Evolutionary conservation across 2,113 vertebrate species (phyloP).

Genomic region (Baryphthengus martii): DNA sequence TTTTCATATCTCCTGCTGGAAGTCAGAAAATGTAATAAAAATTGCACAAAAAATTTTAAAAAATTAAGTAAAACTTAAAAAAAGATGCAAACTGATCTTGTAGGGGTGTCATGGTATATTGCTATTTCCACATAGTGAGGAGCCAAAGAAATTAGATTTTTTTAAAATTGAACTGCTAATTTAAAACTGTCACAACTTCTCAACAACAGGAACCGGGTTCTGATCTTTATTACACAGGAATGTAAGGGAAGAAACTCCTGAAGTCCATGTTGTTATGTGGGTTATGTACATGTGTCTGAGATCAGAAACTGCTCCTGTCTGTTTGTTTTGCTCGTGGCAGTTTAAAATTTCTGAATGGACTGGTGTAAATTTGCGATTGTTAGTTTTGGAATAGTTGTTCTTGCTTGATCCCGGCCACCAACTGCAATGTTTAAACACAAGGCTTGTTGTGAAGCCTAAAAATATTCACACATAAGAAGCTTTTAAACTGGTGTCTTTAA

Average conservation of each 20-base stretch:
- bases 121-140: slow-evolving; percentile 79
- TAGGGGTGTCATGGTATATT: slow-evolving; percentile 77
- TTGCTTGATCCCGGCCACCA: slow-evolving; percentile 72
- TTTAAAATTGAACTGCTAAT: slow-evolving; percentile 61
- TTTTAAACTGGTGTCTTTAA: slow-evolving; percentile 81
- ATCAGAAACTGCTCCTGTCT: slow-evolving; percentile 21
- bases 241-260: not conserved
- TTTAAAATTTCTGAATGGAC: slow-evolving; percentile 57
- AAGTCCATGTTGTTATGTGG: not conserved
- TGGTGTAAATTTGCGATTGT: slow-evolving; percentile 57
- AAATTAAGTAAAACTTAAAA: slow-evolving; percentile 38
- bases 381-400: slow-evolving; percentile 49
- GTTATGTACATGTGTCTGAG: not conserved
- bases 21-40: slow-evolving; percentile 76
- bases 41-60: slow-evolving; percentile 67
- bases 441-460: slow-evolving; percentile 80
- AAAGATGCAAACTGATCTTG: slow-evolving; percentile 75
- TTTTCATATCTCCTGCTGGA: slow-evolving; percentile 81
- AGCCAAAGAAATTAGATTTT: slow-evolving; percentile 81
- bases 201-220: not conserved
- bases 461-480: slow-evolving; percentile 72
- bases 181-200: slow-evolving; percentile 37
- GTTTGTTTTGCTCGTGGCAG: slow-evolving; percentile 50
- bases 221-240: slow-evolving; percentile 13
- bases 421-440: slow-evolving; percentile 61